Evolutionary conservation across 2,888 invertebrate species (phyloP), one percentile per base, ranked within the genome.

Genomic region (Strigamia crassipes): DNA sequence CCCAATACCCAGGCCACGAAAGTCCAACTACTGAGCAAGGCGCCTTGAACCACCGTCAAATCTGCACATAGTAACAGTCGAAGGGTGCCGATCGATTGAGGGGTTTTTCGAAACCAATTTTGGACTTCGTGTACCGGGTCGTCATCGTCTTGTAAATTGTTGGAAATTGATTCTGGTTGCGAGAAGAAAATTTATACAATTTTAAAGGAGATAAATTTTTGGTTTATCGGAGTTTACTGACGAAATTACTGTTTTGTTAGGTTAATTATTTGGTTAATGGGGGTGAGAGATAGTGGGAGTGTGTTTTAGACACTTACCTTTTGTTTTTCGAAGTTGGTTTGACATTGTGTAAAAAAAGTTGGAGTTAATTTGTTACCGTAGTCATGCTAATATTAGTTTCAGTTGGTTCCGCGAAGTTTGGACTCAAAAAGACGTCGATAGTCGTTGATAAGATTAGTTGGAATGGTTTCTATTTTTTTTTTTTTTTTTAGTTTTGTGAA

Each of bases 41-140:
- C 80, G 10, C 46, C 80, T 80, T 80, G 46, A 3, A 80, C 80
- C 15, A 80, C 51, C 2, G 80, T 80, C 31, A 80, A 51, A 12
- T 80, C 80, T 0, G 31, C 41, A 23, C 51, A 46, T n/a, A 80
- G 34, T 80, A 42, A n/a, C 18, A 80, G 46, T 23, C 80, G 80
- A 2, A 80, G n/a, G 27, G 56, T 46, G 21, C 51, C 56, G 23
- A 8, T 80, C 10, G 80, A 51, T 6, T 42, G 80, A 21, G 41
- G 51, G 9, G 31, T 41, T 21, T 80, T 80, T 23, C 21, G 9
- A 23, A 31, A 46, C 80, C 80, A 80, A 21, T 78, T 42, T 42
- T 78, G 27, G 8, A 78, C 38, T 42, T 38, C 78, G 21, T 78
- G 12, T 1, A 12, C 78, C 5, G 78, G 21, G 21, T 42, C 15